Evolutionary conservation across 2,113 vertebrate species (phyloP).

Genomic region (Anhinga rufa): DNA sequence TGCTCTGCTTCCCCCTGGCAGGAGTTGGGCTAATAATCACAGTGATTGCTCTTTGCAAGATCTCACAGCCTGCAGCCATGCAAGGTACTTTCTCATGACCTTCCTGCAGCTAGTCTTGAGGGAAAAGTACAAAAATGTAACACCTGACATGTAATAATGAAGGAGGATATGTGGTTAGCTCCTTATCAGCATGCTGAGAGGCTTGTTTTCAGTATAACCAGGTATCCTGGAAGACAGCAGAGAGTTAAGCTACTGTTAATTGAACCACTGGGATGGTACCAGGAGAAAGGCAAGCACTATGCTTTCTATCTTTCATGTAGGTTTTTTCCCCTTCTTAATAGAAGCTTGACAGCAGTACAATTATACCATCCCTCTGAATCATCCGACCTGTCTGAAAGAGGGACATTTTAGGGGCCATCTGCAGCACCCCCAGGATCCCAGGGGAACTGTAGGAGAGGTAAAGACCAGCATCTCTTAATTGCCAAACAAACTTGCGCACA

Average conservation of each 20-base stretch:
- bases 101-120: not conserved
- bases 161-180: not conserved
- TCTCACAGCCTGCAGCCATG: not conserved
- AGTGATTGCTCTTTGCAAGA: not conserved
- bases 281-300: not conserved
- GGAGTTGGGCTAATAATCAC: not conserved
- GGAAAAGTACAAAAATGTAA: not conserved
- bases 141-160: not conserved
- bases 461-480: not conserved
- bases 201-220: not conserved
- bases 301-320: accelerated
- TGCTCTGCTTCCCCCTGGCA: not conserved
- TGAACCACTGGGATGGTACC: not conserved
- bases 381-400: not conserved
- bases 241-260: not conserved
- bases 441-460: not conserved
- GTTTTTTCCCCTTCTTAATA: not conserved
- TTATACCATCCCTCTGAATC: not conserved
- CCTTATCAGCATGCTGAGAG: not conserved
- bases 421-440: not conserved
- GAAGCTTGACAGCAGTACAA: not conserved
- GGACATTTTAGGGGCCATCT: no score
- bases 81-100: not conserved
- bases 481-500: not conserved
- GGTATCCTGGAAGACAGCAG: not conserved